A percentile compares a stretch with the other conserved stretches of the same genome.
These are phyloP conservation scores for Xanthorhoe spadicearia DNA, from an alignment of 2,888 invertebrate species.

Conservation along the genomic window DNA sequence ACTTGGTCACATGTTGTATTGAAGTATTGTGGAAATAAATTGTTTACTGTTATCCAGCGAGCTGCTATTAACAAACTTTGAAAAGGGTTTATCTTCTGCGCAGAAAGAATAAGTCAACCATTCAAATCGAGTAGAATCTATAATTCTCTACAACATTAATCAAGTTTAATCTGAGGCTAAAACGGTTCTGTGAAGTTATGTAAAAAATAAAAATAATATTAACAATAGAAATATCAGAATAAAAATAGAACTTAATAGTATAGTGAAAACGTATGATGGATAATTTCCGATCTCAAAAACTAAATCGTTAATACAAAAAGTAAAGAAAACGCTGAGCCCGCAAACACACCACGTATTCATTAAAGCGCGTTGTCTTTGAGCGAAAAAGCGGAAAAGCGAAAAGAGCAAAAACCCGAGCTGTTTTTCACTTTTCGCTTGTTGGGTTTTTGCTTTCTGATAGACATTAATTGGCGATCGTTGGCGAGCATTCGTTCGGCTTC, in stretches of 20 bases:
- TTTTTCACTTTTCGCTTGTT: conserved; percentile 32
- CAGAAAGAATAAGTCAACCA: background rate
- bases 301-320: conserved; percentile 7
- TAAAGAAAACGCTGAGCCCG: conserved; percentile 13
- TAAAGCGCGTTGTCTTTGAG: conserved; percentile 33
- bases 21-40: conserved; percentile 27
- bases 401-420: conserved; percentile 25
- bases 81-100: background rate
- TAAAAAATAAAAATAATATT: background rate
- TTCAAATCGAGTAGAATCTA: background rate
- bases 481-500: conserved; percentile 20
- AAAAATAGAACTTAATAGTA: background rate
- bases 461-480: conserved; percentile 42
- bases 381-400: conserved; percentile 28
- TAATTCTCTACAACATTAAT: too few relatives aligned
- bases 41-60: conserved; percentile 19
- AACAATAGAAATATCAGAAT: background rate
- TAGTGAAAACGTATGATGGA: background rate
- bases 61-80: conserved; percentile 3
- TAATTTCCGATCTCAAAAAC: background rate
- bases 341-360: conserved; percentile 35
- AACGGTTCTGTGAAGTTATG: background rate
- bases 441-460: conserved; percentile 35
- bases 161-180: background rate
- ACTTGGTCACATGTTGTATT: conserved; percentile 29